Evolutionary conservation across 1,140 invertebrate species (phyloP), one percentile per base, ranked within the genome.

Genomic region (Copidosoma floridanum): DNA sequence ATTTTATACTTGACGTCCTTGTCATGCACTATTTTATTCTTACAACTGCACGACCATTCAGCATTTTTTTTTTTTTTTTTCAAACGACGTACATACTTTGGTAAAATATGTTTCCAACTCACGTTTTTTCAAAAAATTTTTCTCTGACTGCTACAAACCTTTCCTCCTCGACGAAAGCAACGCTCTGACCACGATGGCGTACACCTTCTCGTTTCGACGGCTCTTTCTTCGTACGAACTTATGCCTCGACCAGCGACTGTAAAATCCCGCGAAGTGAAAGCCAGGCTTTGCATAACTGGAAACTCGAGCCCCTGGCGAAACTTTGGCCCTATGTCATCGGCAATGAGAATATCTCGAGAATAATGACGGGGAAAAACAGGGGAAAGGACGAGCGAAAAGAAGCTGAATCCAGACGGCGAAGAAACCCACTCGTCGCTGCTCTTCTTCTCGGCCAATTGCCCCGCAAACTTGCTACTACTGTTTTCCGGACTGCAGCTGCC

Each of bases 201-300:
- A n/a, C n/a, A n/a, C n/a, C n/a, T n/a, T n/a, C n/a, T n/a, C n/a
- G n/a, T n/a, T n/a, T n/a, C n/a, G n/a, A n/a, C n/a, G n/a, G n/a
- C n/a, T n/a, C n/a, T n/a, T n/a, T n/a, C n/a, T n/a, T n/a, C n/a
- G n/a, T n/a, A n/a, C n/a, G n/a, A n/a, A n/a, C n/a, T n/a, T n/a
- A n/a, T n/a, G n/a, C n/a, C 4, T 40, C n/a, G 12, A 47, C 23
- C 8, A 47, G n/a, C 38, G 35, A 38, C 41, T 40, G 52, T 37
- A 43, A 62, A 66, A 61, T 68, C 59, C 58, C n/a, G 12, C 12
- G 32, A 68, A 56, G 65, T 57, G 65, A 64, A 67, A 61, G n/a
- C n/a, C n/a, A 60, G 63, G 64, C 64, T 70, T 70, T 70, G 48
- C 65, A 62, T 63, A 67, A 70, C 68, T 65, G 47, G 62, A 62